A percentile compares a stretch with the other conserved stretches of the same genome.
phyloP scores from a whole-genome alignment of 1,140 invertebrate species.

The Drosophila burlai region DNA sequence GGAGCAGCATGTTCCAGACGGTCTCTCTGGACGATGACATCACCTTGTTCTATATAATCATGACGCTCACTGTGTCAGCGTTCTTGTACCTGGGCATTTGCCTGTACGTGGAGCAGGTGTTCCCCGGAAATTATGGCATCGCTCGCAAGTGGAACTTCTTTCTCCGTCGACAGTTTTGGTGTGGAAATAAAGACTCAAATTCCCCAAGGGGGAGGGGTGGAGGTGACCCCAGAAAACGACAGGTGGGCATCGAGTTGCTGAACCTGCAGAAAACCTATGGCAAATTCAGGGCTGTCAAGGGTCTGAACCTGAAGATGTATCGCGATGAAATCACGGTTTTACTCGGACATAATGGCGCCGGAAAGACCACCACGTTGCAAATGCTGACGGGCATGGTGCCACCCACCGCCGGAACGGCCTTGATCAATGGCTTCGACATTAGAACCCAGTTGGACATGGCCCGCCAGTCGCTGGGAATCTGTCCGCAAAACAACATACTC shows the following conservation, averaged over 20 bases:
- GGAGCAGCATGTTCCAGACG: constrained; percentile 89
- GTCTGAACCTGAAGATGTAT: constrained; percentile 89
- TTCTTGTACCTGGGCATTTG: constrained; percentile 89
- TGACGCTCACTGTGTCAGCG: constrained; percentile 87
- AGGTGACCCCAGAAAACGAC: constrained; percentile 58
- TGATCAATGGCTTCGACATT: too few species aligned
- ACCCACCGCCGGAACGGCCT: too few species aligned
- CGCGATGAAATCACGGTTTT: constrained; percentile 88
- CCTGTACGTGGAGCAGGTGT: constrained; percentile 90
- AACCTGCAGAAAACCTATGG: constrained; percentile 88
- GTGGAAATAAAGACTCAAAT: neutral
- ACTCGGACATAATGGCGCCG: too few species aligned
- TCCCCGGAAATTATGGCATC: constrained; percentile 90
- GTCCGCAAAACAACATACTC: too few species aligned
- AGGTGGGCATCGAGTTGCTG: constrained; percentile 88
- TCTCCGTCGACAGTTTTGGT: constrained; percentile 87
- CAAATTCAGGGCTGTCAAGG: constrained; percentile 89
- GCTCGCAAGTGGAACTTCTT: constrained; percentile 91
- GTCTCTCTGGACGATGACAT: constrained; percentile 90
- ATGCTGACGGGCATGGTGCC: too few species aligned
- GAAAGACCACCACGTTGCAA: too few species aligned
- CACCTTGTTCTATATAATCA: constrained; percentile 88
- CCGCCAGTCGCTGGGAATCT: too few species aligned
- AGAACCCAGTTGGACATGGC: too few species aligned
- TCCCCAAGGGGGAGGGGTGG: neutral